Percentiles rank a stretch among this genome's conserved stretches.
phyloP scores from a whole-genome alignment of 2,113 vertebrate genomes.

The Nanorana parkeri region DNA sequence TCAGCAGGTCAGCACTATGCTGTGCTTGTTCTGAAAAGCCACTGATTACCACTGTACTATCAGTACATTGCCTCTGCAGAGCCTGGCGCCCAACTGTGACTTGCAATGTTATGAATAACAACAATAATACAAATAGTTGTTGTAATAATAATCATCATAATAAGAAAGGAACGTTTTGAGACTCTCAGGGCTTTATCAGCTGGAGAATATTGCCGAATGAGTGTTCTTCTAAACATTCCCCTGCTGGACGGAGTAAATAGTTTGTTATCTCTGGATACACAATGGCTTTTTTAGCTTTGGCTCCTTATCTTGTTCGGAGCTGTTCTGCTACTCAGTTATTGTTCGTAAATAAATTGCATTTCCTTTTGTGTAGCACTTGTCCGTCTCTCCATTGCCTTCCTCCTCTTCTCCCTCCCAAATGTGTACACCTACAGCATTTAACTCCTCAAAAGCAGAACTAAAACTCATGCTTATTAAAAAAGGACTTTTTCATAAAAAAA shows the following conservation, averaged over 20 bases:
- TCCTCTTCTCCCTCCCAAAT: slow-evolving; percentile 1
- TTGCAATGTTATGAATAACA: slow-evolving; percentile 50
- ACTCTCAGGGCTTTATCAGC: slow-evolving; percentile 52
- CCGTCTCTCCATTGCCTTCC: slow-evolving; percentile 29
- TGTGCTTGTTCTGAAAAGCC: slow-evolving; percentile 36
- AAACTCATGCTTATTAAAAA: too few species aligned
- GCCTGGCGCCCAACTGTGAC: slow-evolving; percentile 33
- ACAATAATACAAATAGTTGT: slow-evolving; percentile 51
- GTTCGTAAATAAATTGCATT: slow-evolving; percentile 58
- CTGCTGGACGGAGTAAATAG: slow-evolving; percentile 54
- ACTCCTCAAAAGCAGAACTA: slow-evolving; percentile 6
- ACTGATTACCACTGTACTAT: slow-evolving; percentile 34
- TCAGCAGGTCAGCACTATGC: slow-evolving; percentile 40
- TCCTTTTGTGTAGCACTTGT: slow-evolving; percentile 53
- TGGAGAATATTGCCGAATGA: slow-evolving; percentile 54
- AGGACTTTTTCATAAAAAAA: too few species aligned
- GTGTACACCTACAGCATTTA: neutral
- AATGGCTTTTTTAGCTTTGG: slow-evolving; percentile 54
- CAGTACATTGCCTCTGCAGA: slow-evolving; percentile 23
- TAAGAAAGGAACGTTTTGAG: slow-evolving; percentile 54
- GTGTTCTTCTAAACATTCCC: slow-evolving; percentile 56
- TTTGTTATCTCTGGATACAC: slow-evolving; percentile 50
- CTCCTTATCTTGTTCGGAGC: slow-evolving; percentile 57
- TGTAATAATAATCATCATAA: slow-evolving; percentile 50
- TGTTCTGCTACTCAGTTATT: slow-evolving; percentile 54